phyloP scores from a whole-genome alignment of 2,888 invertebrate genomes.

The Lochmaea capreae region DNA sequence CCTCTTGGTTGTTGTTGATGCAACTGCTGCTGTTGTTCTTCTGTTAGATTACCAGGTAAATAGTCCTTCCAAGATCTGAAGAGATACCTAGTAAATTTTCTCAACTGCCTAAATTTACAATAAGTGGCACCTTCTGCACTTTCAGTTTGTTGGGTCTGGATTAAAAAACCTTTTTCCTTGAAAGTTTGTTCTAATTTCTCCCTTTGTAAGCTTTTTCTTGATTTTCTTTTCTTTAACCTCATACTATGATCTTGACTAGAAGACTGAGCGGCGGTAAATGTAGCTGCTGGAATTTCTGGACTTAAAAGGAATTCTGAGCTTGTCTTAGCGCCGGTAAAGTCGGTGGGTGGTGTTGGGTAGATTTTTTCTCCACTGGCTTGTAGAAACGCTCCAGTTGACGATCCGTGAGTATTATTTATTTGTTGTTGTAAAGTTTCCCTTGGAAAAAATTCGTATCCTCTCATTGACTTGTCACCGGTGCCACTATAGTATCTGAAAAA shows the following conservation, averaged over 20 bases:
- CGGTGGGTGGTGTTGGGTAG: conserved; percentile 60
- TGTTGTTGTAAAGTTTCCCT: conserved; percentile 76
- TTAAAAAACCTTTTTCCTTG: conserved; percentile 91
- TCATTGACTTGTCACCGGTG: conserved; percentile 83
- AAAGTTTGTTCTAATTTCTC: conserved; percentile 93
- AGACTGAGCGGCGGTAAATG: conserved; percentile 51
- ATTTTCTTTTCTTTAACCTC: conserved; percentile 75
- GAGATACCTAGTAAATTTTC: conserved; percentile 91
- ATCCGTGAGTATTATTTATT: conserved; percentile 67
- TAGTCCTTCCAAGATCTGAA: conserved; percentile 96
- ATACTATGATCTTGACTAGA: conserved; percentile 54
- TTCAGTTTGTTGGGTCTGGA: conserved; percentile 92
- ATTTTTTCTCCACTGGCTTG: conserved; percentile 70
- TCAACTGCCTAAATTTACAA: conserved; percentile 90
- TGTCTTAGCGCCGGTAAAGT: conserved; percentile 57
- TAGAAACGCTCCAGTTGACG: conserved; percentile 67
- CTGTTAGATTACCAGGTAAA: conserved; percentile 74
- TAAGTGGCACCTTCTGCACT: conserved; percentile 94
- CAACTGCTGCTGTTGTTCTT: conserved; percentile 52
- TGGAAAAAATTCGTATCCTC: conserved; percentile 82
- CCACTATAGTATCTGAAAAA: conserved; percentile 83
- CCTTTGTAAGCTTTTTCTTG: conserved; percentile 84
- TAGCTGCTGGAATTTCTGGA: conserved; percentile 57
- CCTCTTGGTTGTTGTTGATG: conserved; percentile 41
- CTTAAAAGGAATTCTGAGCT: conserved; percentile 60